Conservation (phyloP, 2,113 vertebrate genomes). For the Percopsis transmontana region DNA sequence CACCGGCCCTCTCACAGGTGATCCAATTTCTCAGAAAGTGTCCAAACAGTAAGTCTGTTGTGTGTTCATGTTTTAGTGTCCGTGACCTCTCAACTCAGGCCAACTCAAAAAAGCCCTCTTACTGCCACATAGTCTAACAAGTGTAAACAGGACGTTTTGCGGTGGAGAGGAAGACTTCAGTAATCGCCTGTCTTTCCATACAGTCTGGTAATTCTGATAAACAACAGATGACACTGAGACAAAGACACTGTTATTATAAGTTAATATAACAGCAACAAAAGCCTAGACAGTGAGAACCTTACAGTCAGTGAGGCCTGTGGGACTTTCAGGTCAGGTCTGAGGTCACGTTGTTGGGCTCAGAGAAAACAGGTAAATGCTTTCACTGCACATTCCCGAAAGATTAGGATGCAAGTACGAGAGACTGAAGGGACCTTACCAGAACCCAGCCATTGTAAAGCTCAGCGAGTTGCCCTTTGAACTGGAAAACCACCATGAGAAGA, state of each 20-base stretch:
- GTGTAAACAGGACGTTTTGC: not conserved
- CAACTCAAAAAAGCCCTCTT: not conserved
- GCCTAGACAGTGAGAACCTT: no score
- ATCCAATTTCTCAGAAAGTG: no score
- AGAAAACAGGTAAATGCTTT: conserved; percentile 9
- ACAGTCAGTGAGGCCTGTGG: no score
- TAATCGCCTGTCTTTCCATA: not conserved
- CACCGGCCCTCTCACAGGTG: no score
- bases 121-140: conserved; percentile 28
- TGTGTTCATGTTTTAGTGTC: no score
- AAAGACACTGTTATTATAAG: not conserved
- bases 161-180: not conserved
- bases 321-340: not conserved
- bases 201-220: not conserved
- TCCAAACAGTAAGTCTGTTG: no score
- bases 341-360: conserved; percentile 16
- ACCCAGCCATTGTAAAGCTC: conserved; percentile 93
- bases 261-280: not conserved
- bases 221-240: not conserved
- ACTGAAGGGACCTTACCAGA: conserved; percentile 83
- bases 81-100: not conserved
- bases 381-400: conserved; percentile 7
- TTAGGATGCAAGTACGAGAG: not conserved
- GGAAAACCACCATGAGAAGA: conserved; percentile 94
- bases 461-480: conserved; percentile 86